phyloP scores from a whole-genome alignment of 2,888 invertebrate species.

The Cartodere bifasciata region DNA sequence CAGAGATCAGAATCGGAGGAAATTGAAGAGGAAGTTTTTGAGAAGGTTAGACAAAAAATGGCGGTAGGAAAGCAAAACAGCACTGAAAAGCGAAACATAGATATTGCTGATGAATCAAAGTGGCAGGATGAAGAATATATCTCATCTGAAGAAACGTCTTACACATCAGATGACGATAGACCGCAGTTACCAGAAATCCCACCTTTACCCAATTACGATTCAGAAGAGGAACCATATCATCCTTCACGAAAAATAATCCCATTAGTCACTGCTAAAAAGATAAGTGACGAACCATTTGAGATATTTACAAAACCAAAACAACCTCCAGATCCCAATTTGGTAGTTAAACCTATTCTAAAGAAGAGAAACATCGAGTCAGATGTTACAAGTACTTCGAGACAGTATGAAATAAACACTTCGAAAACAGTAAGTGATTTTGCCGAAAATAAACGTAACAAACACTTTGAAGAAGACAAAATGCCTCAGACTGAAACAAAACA shows the following conservation, averaged over 20 bases:
- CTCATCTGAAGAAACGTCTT: slow-evolving; percentile 26
- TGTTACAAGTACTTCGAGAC: slow-evolving; percentile 5
- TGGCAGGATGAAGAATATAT: slow-evolving; percentile 36
- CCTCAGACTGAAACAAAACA: too few species aligned
- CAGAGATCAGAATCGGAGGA: slow-evolving; percentile 31
- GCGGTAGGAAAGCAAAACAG: slow-evolving; percentile 16
- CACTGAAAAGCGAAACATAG: slow-evolving; percentile 23
- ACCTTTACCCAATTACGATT: slow-evolving; percentile 23
- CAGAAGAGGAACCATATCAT: slow-evolving; percentile 56
- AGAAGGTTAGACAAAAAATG: slow-evolving; percentile 27
- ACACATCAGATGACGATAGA: slow-evolving; percentile 29
- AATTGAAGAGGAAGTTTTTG: slow-evolving; percentile 29
- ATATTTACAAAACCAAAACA: slow-evolving; percentile 48
- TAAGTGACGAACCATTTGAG: slow-evolving; percentile 42
- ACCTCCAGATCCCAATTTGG: slow-evolving; percentile 55
- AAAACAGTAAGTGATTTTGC: too few species aligned
- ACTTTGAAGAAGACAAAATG: too few species aligned
- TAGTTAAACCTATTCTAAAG: slow-evolving; percentile 72
- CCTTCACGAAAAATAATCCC: slow-evolving; percentile 42
- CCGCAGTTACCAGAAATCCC: slow-evolving; percentile 14
- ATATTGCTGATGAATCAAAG: slow-evolving; percentile 30
- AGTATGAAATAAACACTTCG: too few species aligned
- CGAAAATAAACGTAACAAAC: too few species aligned
- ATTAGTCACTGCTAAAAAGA: slow-evolving; percentile 27
- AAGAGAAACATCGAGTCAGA: slow-evolving; percentile 15